Evolutionary conservation across 2,797 vertebrate species (phyloP).

Genomic region (Hippoglossus hippoglossus): DNA sequence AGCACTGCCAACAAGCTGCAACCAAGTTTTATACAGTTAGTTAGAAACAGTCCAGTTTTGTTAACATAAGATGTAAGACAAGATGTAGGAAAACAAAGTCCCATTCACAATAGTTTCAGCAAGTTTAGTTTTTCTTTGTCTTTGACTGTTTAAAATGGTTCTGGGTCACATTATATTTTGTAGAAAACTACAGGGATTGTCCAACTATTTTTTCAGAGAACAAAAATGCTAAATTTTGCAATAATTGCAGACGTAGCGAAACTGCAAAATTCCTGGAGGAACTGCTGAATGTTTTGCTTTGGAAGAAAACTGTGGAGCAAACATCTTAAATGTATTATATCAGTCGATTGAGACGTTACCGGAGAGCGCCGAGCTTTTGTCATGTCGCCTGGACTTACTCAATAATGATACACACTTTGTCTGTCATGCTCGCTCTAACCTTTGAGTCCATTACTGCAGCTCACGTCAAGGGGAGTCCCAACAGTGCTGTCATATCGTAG

Average conservation of each 20-base stretch:
- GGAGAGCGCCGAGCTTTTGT: neutral
- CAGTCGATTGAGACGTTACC: conserved; percentile 12
- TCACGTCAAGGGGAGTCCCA: conserved; percentile 32
- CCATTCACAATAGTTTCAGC: neutral
- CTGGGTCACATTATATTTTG: neutral
- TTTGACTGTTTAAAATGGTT: neutral
- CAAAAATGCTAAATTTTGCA: neutral
- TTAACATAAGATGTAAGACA: neutral
- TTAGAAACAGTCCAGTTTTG: neutral
- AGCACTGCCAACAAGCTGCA: neutral
- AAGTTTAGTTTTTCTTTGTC: neutral
- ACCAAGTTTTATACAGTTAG: neutral
- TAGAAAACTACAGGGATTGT: neutral
- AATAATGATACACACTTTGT: conserved; percentile 44
- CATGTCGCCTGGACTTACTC: conserved; percentile 20
- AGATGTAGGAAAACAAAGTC: neutral
- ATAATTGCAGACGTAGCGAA: neutral
- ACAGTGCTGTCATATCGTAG: conserved; percentile 39
- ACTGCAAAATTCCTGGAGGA: no score
- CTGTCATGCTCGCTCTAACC: conserved; percentile 46
- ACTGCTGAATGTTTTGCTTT: neutral
- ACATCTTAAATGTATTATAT: conserved; percentile 11
- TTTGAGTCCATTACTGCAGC: conserved; percentile 51
- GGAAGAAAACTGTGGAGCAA: neutral
- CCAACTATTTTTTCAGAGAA: neutral